A percentile compares a stretch with the other conserved stretches of the same genome.
These are phyloP conservation scores for Villa cingulata DNA, from an alignment of 2,888 invertebrate species.

Conservation along the genomic window DNA sequence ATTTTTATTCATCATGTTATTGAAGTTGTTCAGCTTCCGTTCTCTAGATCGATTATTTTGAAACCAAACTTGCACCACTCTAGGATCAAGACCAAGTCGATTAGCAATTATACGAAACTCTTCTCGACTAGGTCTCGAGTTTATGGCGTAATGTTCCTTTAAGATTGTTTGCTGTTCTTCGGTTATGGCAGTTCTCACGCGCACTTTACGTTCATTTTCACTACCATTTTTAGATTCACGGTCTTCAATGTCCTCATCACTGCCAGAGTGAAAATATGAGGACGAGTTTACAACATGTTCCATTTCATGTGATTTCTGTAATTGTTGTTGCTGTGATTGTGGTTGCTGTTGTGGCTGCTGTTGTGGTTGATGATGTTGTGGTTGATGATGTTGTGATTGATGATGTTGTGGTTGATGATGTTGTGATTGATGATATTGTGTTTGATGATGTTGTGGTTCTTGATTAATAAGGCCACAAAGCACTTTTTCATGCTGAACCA, in stretches of 20 bases:
- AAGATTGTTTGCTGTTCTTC: conserved; percentile 85
- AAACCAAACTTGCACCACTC: conserved; percentile 91
- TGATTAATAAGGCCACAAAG: conserved; percentile 40
- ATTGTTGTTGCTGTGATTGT: conserved; percentile 40
- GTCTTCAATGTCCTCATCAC: conserved; percentile 46
- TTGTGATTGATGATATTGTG: conserved; percentile 55
- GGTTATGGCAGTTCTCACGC: conserved; percentile 85
- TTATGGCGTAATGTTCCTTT: conserved; percentile 76
- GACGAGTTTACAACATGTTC: conserved; percentile 12
- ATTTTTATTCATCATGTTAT: conserved; percentile 18
- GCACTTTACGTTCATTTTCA: conserved; percentile 62
- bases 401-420: conserved; percentile 43
- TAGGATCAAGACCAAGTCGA: conserved; percentile 55
- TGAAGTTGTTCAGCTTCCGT: conserved; percentile 47
- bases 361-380: conserved; percentile 55
- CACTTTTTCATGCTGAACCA: conserved; percentile 60
- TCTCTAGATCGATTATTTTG: conserved; percentile 89
- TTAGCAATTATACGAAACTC: conserved; percentile 84
- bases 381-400: conserved; percentile 51
- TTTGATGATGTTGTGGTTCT: conserved; percentile 51
- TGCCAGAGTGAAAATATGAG: conserved; percentile 36
- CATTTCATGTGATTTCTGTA: conserved; percentile 18
- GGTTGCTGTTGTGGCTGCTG: conserved; percentile 50
- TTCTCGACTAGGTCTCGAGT: conserved; percentile 87
- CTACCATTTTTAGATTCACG: conserved; percentile 42